A percentile compares a stretch with the other conserved stretches of the same genome.
These are phyloP conservation scores for Ivindomyrus marchei DNA, from an alignment of 2,113 vertebrate species.

Conservation along the genomic window DNA sequence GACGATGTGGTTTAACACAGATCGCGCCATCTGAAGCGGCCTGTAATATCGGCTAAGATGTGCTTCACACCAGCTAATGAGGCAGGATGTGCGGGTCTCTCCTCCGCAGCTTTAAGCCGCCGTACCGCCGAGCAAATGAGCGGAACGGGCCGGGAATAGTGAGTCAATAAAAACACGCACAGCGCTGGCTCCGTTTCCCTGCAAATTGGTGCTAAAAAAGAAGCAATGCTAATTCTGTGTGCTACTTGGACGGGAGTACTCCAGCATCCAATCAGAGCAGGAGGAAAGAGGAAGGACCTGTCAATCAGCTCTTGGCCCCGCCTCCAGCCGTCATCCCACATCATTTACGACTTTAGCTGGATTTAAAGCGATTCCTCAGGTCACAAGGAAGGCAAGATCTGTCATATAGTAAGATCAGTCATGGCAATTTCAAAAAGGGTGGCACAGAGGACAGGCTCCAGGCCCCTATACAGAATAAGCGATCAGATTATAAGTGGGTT, in stretches of 20 bases:
- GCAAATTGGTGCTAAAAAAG: slow-evolving; percentile 16
- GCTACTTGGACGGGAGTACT: slow-evolving; percentile 11
- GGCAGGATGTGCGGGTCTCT: slow-evolving; percentile 48
- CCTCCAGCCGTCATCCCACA: background rate
- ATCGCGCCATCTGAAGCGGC: slow-evolving; percentile 48
- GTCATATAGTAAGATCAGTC: background rate
- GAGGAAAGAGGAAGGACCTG: background rate
- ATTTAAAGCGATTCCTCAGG: background rate
- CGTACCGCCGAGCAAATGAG: slow-evolving; percentile 41
- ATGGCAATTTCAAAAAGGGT: background rate
- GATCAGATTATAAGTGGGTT: background rate
- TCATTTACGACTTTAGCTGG: background rate
- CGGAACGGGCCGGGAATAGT: slow-evolving; percentile 20
- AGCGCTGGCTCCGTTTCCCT: slow-evolving; percentile 27
- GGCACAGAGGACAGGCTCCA: background rate
- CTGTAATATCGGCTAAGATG: slow-evolving; percentile 46
- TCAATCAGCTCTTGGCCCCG: background rate
- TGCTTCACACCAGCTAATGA: slow-evolving; percentile 39
- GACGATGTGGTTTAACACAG: slow-evolving; percentile 41
- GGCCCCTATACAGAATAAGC: background rate
- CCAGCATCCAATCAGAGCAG: slow-evolving; percentile 1
- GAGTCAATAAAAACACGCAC: slow-evolving; percentile 36
- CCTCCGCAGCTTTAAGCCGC: slow-evolving; percentile 43
- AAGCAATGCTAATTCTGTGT: slow-evolving; percentile 7
- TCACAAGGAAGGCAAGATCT: background rate